Evolutionary conservation across 2,113 vertebrate genomes (phyloP).

Genomic region (Tichodroma muraria): DNA sequence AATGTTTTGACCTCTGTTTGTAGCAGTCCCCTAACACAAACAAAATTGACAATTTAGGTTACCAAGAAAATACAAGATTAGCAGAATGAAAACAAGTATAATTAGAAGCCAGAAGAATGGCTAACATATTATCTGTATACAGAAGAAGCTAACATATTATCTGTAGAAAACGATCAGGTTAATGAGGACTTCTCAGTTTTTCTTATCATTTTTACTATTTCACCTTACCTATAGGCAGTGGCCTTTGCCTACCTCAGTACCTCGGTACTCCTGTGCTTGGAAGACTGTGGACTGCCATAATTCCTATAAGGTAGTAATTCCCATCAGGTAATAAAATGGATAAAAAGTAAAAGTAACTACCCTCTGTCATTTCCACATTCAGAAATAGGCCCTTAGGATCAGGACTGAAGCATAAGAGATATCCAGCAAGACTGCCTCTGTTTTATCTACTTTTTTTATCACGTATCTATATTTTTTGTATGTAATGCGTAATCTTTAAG

Average conservation of each 20-base stretch:
- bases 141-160: background rate
- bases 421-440: background rate
- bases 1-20: background rate
- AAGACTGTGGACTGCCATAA: fast-evolving
- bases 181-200: background rate
- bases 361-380: background rate
- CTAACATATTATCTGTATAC: too few relatives aligned
- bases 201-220: background rate
- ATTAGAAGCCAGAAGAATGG: background rate
- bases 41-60: background rate
- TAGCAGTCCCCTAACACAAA: background rate
- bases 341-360: background rate
- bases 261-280: background rate
- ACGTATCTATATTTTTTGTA: background rate
- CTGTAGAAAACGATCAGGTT: background rate
- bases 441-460: background rate
- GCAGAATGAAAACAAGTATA: background rate
- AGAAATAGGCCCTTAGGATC: background rate
- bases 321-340: background rate
- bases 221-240: background rate
- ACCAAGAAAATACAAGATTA: background rate
- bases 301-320: background rate
- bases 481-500: background rate
- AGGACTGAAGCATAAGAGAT: background rate
- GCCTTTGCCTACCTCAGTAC: background rate